Evolutionary conservation across 1,140 invertebrate genomes (phyloP).

Genomic region (Bradynema listronoti): DNA sequence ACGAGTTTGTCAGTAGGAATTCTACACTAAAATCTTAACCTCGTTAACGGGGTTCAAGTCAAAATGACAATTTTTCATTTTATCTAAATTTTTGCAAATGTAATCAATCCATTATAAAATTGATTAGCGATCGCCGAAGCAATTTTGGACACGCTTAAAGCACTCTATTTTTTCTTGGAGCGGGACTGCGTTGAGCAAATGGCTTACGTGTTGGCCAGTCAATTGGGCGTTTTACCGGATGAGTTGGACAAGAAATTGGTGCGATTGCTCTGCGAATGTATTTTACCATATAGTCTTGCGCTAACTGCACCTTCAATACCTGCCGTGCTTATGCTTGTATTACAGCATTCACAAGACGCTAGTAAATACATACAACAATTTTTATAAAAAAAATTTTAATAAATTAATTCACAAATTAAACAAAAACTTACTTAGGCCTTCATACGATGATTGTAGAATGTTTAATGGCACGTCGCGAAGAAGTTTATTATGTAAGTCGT

Average conservation of each 20-base stretch:
- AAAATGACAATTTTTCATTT: slow-evolving; percentile 12
- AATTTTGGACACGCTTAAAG: slow-evolving; percentile 78
- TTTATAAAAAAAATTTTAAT: slow-evolving; percentile 6
- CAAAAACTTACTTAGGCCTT: slow-evolving; percentile 35
- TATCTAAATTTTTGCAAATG: not conserved
- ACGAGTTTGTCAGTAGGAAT: no score
- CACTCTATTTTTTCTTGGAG: slow-evolving; percentile 88
- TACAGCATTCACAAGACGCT: slow-evolving; percentile 86
- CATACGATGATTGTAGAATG: slow-evolving; percentile 52
- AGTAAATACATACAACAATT: no score
- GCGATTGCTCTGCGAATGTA: slow-evolving; percentile 86
- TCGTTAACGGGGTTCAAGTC: not conserved
- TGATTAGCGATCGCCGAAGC: slow-evolving; percentile 78
- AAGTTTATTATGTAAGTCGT: slow-evolving; percentile 89
- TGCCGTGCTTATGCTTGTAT: slow-evolving; percentile 90
- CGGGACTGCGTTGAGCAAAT: slow-evolving; percentile 88
- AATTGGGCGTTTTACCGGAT: slow-evolving; percentile 80
- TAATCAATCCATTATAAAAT: slow-evolving; percentile 4
- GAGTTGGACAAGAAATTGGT: slow-evolving; percentile 87
- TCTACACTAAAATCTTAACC: no score
- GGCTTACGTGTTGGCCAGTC: slow-evolving; percentile 84
- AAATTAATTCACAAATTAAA: not conserved
- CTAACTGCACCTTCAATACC: slow-evolving; percentile 70
- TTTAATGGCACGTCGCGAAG: slow-evolving; percentile 62
- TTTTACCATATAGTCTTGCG: slow-evolving; percentile 92